Evolutionary conservation across 2,113 vertebrate species (phyloP).

Genomic region (Grammomys surdaster): DNA sequence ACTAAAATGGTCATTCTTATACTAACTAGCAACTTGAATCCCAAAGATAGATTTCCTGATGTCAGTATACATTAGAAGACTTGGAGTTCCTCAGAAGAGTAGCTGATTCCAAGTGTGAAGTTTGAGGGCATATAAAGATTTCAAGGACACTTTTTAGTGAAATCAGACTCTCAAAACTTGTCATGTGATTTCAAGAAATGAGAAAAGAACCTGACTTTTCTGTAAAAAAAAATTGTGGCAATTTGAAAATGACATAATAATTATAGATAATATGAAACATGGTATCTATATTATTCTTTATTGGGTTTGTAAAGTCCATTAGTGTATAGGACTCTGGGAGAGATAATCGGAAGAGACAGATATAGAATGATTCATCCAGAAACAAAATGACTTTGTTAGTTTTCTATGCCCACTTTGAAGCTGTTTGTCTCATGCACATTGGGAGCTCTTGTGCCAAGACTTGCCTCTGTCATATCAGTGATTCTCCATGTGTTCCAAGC

Average conservation of each 20-base stretch:
- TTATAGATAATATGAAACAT: too few species aligned
- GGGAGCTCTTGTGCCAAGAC: not conserved
- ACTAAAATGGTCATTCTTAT: not conserved
- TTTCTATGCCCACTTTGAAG: not conserved
- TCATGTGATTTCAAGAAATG: not conserved
- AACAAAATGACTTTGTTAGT: not conserved
- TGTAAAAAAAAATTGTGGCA: too few species aligned
- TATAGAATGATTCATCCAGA: not conserved
- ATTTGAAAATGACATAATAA: too few species aligned
- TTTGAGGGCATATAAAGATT: not conserved
- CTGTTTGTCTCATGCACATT: accelerated
- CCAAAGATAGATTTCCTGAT: not conserved
- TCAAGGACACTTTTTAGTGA: not conserved
- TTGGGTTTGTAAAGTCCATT: not conserved
- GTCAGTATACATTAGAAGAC: not conserved
- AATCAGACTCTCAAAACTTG: not conserved
- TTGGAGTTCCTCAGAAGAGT: not conserved
- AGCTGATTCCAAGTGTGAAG: not conserved
- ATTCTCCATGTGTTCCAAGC: not conserved
- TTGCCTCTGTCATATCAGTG: not conserved
- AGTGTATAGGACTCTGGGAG: not conserved
- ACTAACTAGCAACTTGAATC: not conserved
- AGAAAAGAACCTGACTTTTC: not conserved
- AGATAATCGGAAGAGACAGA: not conserved
- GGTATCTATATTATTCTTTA: too few species aligned